A percentile compares a stretch with the other conserved stretches of the same genome.
phyloP scores from a whole-genome alignment of 2,888 invertebrate species.

The Atrina japonica region DNA sequence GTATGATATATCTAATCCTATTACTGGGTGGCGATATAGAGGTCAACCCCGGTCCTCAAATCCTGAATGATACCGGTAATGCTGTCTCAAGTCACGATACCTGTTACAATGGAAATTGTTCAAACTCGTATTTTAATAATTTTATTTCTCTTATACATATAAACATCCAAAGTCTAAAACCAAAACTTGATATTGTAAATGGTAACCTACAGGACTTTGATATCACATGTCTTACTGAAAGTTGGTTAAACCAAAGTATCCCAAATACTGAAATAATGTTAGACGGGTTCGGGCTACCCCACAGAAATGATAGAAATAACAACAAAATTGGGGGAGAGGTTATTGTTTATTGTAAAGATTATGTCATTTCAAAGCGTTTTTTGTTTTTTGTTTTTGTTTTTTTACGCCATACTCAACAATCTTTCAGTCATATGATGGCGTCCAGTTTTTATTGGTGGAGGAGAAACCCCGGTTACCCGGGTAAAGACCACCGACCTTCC shows the following conservation, averaged over 20 bases:
- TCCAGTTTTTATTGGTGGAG: too few species aligned
- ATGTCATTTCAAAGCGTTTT: neutral
- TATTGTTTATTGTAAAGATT: constrained; percentile 5
- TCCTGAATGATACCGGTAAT: neutral
- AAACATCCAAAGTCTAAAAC: constrained; percentile 3
- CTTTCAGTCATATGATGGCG: too few species aligned
- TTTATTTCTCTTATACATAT: neutral
- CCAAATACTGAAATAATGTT: constrained; percentile 2
- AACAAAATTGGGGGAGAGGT: neutral
- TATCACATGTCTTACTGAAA: neutral
- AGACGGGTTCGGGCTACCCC: neutral
- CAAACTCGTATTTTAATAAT: neutral
- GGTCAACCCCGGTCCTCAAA: neutral
- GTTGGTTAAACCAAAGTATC: neutral
- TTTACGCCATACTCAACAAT: too few species aligned
- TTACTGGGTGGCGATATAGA: neutral
- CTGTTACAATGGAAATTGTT: neutral
- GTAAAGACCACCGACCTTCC: too few species aligned
- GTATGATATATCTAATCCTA: neutral
- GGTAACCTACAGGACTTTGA: neutral
- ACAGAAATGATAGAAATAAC: neutral
- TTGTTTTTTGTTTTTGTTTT: too few species aligned
- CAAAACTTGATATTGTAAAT: neutral
- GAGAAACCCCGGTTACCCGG: too few species aligned
- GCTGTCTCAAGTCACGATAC: neutral